Base-by-base conservation (phyloP, 2,888 invertebrate genomes). In the Hartigia nigra region DNA sequence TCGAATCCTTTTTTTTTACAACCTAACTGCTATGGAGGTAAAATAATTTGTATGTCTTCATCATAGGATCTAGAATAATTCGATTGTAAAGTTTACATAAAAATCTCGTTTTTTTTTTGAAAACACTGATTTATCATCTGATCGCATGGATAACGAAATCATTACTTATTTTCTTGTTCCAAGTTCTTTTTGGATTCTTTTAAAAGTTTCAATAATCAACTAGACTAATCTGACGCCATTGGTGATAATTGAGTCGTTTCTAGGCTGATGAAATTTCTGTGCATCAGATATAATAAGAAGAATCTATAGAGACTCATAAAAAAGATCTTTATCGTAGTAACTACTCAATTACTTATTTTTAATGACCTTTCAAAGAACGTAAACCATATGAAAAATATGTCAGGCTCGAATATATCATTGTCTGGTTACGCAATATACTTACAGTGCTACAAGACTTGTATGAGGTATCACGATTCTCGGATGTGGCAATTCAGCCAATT, bases 401-500 rank as follows among this genome's bases (percentile, higher is more conserved):
- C 3, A 31, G n/a, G 32, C 34, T 31, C 3, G 69, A 23, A 23
- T 34, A 39, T 31, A 34, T 12, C 74, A 78, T 72, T 12, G 34
- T 39, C 4, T 23, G 23, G 55, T 55, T 55, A 55, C 23, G 55
- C 55, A 55, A 55, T 55, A 9, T 55, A 55, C 23, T 55, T 55
- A 23, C 55, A 55, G 23, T 55, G 70, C 37, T 77, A 74, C 37
- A 72, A 77, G 75, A 79, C 55, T 55, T 23, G 14, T 55, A 55
- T 55, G 55, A 36, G 76, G 72, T 75, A 74, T 75, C 23, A 78
- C 76, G 82, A 84, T 85, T 84, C 86, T 86, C 81, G 84, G 83
- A 85, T 84, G 81, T 77, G 80, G 84, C 86, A 89, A 88, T 89
- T 88, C 82, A 89, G 84, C 84, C 86, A 89, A 88, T 89, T 89